Evolutionary conservation across 2,888 invertebrate genomes (phyloP), one percentile per base, ranked within the genome.

Genomic region (Eumerus sabulonum): DNA sequence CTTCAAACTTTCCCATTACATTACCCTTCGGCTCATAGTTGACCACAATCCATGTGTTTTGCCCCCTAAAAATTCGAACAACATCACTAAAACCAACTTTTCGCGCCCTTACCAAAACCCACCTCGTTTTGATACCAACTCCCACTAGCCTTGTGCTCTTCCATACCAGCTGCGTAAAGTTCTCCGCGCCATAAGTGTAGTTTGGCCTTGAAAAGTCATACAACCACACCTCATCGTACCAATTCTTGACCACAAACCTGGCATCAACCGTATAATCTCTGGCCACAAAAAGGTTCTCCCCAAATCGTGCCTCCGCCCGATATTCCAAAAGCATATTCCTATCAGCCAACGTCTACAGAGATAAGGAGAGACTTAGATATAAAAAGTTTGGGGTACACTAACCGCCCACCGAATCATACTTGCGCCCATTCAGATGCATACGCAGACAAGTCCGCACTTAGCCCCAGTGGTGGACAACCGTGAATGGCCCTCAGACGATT

Each of bases 21-120:
- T 98, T 98, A 1, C 98, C 98, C 0, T 97, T 94, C 0, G 98
- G 98, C 84, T 92, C 92, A 87, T 98, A 98, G 88, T 96, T 95
- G 38, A 95, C 96, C 0, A 98, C 98, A 0, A 98, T 96, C 84
- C 84, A 87, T 11, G 85, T 85, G 1, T 81, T 86, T 93, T 95
- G 82, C 93, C 91, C 85, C 92, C 93, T 27, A 17, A 27, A 27
- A 27, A n/a, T n/a, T n/a, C n/a, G n/a, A n/a, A n/a, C n/a, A n/a
- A n/a, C n/a, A n/a, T n/a, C n/a, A 40, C 11, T 3, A 40, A 40
- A 2, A 40, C 3, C 40, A 40, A 5, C n/a, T 9, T 40, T 9
- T 40, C 27, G 27, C 27, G 7, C 7, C 2, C 27, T 27, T 7
- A 27, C 3, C 27, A 19, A 17, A 19, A 42, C 13, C 62, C 47